Evolutionary conservation across 2,888 invertebrate genomes (phyloP).

Genomic region (Cephus pygmeus): DNA sequence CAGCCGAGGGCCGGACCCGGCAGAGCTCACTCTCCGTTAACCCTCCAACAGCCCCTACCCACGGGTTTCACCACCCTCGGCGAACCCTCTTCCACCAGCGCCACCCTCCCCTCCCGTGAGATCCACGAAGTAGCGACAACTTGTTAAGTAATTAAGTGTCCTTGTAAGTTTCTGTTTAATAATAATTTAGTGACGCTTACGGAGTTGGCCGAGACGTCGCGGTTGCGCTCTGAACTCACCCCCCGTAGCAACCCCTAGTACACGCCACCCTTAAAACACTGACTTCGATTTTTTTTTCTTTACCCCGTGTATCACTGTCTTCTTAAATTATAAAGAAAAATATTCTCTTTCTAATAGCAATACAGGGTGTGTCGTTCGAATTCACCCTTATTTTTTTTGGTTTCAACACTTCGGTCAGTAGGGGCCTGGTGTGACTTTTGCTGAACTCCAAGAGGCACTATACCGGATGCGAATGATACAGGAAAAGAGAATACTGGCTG

Average conservation of each 20-base stretch:
- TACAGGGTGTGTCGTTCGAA: not conserved
- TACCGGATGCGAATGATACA: too few species aligned
- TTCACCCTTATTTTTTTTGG: too few species aligned
- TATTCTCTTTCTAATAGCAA: not conserved
- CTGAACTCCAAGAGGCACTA: too few species aligned
- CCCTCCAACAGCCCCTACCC: not conserved
- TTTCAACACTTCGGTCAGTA: too few species aligned
- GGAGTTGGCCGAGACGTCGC: slow-evolving; percentile 41
- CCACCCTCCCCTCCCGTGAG: slow-evolving; percentile 10
- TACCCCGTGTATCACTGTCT: too few species aligned
- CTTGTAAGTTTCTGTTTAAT: slow-evolving; percentile 55
- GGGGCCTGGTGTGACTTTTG: too few species aligned
- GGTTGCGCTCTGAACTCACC: slow-evolving; percentile 31
- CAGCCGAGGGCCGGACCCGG: slow-evolving; percentile 35
- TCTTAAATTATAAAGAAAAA: too few species aligned
- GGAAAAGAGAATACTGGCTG: too few species aligned
- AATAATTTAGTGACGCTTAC: slow-evolving; percentile 56
- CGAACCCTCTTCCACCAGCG: slow-evolving; percentile 20
- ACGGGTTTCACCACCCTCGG: not conserved
- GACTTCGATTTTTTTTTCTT: not conserved
- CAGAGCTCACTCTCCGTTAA: not conserved
- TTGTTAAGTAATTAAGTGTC: slow-evolving; percentile 59
- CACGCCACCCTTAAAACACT: not conserved
- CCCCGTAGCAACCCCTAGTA: not conserved
- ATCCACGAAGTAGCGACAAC: slow-evolving; percentile 45